Conservation (phyloP, 2,888 invertebrate species). For the Drosophila atroscutellata region DNA sequence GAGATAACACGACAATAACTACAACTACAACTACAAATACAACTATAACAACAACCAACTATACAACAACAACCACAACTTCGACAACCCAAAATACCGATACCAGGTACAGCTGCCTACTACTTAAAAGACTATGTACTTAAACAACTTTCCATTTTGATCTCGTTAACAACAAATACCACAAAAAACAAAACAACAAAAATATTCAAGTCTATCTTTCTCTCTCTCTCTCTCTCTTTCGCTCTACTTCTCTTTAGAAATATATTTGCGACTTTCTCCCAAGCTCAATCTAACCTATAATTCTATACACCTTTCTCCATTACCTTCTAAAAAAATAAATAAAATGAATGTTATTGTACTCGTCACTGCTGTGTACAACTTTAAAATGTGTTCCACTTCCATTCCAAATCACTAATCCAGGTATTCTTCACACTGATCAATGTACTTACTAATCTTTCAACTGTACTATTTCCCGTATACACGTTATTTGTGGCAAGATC, state of each 20-base stretch:
- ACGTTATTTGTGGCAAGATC: not conserved
- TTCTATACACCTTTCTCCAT: slow-evolving; percentile 51
- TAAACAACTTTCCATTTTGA: slow-evolving; percentile 70
- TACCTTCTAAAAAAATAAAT: slow-evolving; percentile 30
- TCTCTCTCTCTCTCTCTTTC: slow-evolving; percentile 45
- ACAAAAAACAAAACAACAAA: slow-evolving; percentile 11
- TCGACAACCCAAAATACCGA: slow-evolving; percentile 77
- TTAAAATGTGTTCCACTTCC: slow-evolving; percentile 17
- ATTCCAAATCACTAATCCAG: slow-evolving; percentile 21
- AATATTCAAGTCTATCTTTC: slow-evolving; percentile 44
- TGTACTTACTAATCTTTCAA: slow-evolving; percentile 1
- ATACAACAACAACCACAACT: slow-evolving; percentile 64
- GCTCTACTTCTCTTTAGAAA: slow-evolving; percentile 44
- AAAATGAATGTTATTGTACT: slow-evolving; percentile 52
- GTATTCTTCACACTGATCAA: not conserved
- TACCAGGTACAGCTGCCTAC: slow-evolving; percentile 77
- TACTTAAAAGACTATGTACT: slow-evolving; percentile 49
- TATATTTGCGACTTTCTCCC: slow-evolving; percentile 43
- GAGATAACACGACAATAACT: slow-evolving; percentile 78
- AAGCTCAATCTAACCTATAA: slow-evolving; percentile 58
- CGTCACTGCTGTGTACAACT: slow-evolving; percentile 35
- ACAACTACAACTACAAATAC: slow-evolving; percentile 55
- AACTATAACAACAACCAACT: slow-evolving; percentile 39
- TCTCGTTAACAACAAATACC: slow-evolving; percentile 60
- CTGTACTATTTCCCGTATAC: not conserved